These are phyloP conservation scores for Pan paniscus DNA, from an alignment of 2,113 vertebrate genomes.

Conservation along the genomic window DNA sequence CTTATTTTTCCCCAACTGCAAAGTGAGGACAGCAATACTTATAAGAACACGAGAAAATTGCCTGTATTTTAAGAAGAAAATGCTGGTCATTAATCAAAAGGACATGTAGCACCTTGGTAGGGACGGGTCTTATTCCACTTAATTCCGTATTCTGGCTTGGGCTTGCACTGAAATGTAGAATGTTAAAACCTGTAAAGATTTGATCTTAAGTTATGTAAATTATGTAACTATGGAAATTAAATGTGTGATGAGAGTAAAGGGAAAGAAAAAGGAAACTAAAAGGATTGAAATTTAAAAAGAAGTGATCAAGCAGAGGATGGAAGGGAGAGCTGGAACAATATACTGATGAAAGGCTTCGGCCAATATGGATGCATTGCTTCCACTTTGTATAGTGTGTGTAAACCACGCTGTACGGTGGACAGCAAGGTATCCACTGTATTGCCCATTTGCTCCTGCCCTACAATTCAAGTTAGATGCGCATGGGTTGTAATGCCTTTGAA, in stretches of 20 bases:
- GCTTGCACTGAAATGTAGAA: not conserved
- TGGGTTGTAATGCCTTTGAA: not conserved
- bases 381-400: too few relatives aligned
- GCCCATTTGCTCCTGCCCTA: not conserved
- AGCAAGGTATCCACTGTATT: not conserved
- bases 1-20: not conserved
- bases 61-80: not conserved
- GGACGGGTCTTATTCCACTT: not conserved
- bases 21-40: not conserved
- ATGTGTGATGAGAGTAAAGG: not conserved
- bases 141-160: conserved; percentile 9
- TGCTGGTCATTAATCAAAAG: not conserved
- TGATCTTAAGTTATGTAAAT: conserved; percentile 18
- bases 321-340: not conserved
- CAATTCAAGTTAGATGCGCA: not conserved
- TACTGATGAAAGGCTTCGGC: fast-evolving
- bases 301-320: too few relatives aligned
- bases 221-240: not conserved
- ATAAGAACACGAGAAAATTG: not conserved
- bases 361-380: too few relatives aligned
- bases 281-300: not conserved
- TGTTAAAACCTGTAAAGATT: not conserved
- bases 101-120: not conserved
- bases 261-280: not conserved
- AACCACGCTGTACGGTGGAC: too few relatives aligned